These are phyloP conservation scores for Stenichneumon culpator DNA, from an alignment of 2,888 invertebrate genomes.

Conservation along the genomic window DNA sequence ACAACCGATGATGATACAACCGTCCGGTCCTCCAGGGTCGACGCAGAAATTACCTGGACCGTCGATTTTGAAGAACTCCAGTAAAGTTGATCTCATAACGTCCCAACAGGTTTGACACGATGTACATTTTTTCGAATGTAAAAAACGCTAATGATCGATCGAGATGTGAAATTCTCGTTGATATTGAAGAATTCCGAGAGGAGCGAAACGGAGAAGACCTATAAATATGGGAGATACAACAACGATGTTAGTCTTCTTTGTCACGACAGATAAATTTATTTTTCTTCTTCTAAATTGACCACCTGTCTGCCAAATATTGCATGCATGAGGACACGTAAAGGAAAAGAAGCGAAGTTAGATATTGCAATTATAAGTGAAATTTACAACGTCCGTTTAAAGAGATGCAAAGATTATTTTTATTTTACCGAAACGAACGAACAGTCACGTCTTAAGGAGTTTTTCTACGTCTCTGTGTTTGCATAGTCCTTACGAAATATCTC, in stretches of 20 bases:
- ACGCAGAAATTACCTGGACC: conserved; percentile 82
- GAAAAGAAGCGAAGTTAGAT: background rate
- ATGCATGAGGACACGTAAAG: background rate
- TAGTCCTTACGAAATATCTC: background rate
- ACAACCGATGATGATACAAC: conserved; percentile 84
- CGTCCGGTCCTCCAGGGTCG: conserved; percentile 71
- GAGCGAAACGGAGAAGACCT: background rate
- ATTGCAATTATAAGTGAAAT: background rate
- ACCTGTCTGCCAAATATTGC: conserved; percentile 25
- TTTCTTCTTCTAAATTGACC: background rate
- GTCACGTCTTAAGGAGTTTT: background rate
- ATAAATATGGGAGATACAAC: conserved; percentile 27
- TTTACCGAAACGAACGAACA: background rate
- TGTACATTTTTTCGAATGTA: conserved; percentile 70
- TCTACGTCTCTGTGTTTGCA: background rate
- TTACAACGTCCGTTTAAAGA: conserved; percentile 8
- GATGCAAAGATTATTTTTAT: background rate
- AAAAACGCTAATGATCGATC: conserved; percentile 23
- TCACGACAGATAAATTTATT: conserved; percentile 42
- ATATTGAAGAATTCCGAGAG: background rate
- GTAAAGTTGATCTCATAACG: conserved; percentile 82
- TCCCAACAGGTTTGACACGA: conserved; percentile 83
- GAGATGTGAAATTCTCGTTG: conserved; percentile 19
- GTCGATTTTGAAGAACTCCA: conserved; percentile 83
- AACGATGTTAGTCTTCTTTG: conserved; percentile 28